Evolutionary conservation across 2,113 vertebrate species (phyloP).

Genomic region (Hippopotamus amphibius): DNA sequence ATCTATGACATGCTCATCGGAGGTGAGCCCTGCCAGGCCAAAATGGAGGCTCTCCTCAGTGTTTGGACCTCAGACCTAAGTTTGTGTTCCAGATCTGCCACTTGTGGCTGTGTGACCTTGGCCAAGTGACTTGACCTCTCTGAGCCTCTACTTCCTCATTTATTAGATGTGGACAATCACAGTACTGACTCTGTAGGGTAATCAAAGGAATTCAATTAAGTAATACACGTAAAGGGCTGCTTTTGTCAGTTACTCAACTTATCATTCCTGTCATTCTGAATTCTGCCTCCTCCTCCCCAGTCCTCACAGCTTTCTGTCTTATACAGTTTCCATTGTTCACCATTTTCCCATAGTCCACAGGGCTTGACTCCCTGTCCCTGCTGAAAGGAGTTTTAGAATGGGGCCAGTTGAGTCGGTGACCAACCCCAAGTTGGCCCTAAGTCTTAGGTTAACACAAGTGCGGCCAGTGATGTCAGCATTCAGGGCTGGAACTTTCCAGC

Average conservation of each 20-base stretch:
- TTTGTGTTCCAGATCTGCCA: not conserved
- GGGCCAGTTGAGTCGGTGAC: not conserved
- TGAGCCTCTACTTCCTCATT: not conserved
- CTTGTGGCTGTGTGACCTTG: not conserved
- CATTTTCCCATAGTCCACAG: not conserved
- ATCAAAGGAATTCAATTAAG: not conserved
- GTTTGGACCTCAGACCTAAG: not conserved
- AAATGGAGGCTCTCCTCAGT: not conserved
- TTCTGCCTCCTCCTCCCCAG: not conserved
- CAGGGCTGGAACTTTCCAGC: not conserved
- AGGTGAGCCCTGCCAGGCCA: rapidly evolving
- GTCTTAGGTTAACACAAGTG: not conserved
- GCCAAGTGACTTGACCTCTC: not conserved
- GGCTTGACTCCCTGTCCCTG: not conserved
- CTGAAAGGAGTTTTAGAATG: not conserved
- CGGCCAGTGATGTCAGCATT: not conserved
- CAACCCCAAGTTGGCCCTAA: not conserved
- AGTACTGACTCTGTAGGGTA: not conserved
- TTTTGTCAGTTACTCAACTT: not conserved
- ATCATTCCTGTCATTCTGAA: not conserved
- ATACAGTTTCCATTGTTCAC: not conserved
- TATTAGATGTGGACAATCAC: not conserved
- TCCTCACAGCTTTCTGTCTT: not conserved
- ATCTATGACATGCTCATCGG: not conserved
- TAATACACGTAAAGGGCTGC: not conserved